These are phyloP conservation scores for Leucophenga montana DNA, from an alignment of 2,888 invertebrate species.

Conservation along the genomic window DNA sequence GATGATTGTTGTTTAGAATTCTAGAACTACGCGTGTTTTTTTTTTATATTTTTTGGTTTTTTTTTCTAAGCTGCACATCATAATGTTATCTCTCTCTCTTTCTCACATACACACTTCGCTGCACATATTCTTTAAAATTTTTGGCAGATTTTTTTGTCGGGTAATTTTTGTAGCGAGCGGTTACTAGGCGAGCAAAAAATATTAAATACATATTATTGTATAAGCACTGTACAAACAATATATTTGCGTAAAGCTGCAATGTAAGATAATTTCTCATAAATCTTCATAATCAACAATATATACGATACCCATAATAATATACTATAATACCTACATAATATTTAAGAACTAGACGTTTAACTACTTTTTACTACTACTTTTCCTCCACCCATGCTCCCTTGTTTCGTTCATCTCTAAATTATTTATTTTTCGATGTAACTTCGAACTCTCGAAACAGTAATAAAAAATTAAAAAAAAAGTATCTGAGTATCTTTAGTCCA, in stretches of 20 bases:
- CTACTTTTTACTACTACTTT: no score
- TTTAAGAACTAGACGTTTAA: no score
- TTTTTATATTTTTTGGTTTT: not conserved
- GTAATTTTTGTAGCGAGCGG: not conserved
- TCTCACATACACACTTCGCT: constrained; percentile 22
- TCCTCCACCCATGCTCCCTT: no score
- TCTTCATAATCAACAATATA: no score
- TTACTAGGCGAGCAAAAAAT: no score
- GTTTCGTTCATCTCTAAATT: no score
- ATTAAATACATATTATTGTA: not conserved
- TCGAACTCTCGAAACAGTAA: constrained; percentile 34
- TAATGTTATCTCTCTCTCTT: constrained; percentile 23
- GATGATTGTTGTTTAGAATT: constrained; percentile 31
- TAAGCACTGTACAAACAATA: constrained; percentile 33
- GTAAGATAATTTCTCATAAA: no score
- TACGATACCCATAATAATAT: no score
- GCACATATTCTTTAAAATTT: not conserved
- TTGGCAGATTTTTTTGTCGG: not conserved
- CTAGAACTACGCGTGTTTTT: not conserved
- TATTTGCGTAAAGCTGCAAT: constrained; percentile 51
- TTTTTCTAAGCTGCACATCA: not conserved
- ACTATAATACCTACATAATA: no score
- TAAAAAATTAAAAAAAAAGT: constrained; percentile 19
- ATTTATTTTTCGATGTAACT: constrained; percentile 41
- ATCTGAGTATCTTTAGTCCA: constrained; percentile 13